Evolutionary conservation across 23 tunicate species (phyloP), one percentile per base, ranked within the genome.

Genomic region (Oikopleura dioica): DNA sequence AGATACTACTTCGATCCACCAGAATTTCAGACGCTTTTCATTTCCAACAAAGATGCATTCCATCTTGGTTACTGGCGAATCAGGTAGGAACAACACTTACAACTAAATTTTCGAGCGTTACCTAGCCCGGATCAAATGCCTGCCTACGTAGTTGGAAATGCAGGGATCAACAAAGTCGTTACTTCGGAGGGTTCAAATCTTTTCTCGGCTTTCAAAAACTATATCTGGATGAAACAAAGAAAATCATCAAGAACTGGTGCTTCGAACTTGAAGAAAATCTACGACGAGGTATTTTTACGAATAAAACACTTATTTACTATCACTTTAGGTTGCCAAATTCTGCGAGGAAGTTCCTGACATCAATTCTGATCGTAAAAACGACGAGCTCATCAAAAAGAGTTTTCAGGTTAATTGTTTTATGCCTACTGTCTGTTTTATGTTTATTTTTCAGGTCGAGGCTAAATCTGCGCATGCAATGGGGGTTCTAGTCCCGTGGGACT

Each of bases 111-210:
- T n/a, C n/a, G n/a, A n/a, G n/a, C n/a, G n/a, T n/a, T n/a, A n/a
- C n/a, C n/a, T n/a, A n/a, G 72, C 72, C 72, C 72, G 4, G 72
- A 63, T 31, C 72, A 63, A 63, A 63, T 63, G 72, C 72, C 72
- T 28, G 72, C 72, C 26, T 63, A 63, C 33, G 72, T 63, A 2
- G 30, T 24, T 28, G 72, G 72, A 24, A 63, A 63, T 63, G 72
- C 26, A 2, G 72, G 72, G 33, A 31, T 63, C 26, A 63, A 63
- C 33, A 63, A 63, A 63, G 26, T 63, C 72, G 26, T 63, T 31
- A 63, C 72, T 12, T 63, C 72, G 32, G 72, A 63, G 33, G 72
- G 72, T 21, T 63, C 72, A 21, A 63, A 63, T 28, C 72, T 63
- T 12, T 28, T 63, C 29, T 12, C 72, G 2, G 72, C 72, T 2